Evolutionary conservation across 2,113 vertebrate genomes (phyloP), one percentile per base, ranked within the genome.

Genomic region (Ciconia stormi): DNA sequence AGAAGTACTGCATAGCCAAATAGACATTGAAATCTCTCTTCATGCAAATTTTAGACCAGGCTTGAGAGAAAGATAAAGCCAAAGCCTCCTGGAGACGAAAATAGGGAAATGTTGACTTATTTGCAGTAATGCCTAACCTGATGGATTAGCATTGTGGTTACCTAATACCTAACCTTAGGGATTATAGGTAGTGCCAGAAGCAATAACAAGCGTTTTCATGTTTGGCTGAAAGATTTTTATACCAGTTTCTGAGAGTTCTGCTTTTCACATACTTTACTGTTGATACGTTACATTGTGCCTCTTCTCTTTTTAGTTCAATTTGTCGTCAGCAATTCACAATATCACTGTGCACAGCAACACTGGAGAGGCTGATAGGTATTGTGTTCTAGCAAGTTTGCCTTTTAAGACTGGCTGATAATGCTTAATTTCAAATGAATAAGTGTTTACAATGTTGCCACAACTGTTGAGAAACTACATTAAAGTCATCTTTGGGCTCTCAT

Each of bases 61-160:
- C 61, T 90, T 89, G 71, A 95, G 92, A 88, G 83, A 74, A 79
- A 59, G 53, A 87, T 69, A 82, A 96, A 97, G 56, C 78, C 66
- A 87, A 82, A 84, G 53, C 72, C 90, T 42, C 53, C 65, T 91
- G 72, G 72, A 91, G 80, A 59, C 52, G 42, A 87, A 94, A 90
- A 87, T 0, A 77, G 88, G 89, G 79, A 70, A 83, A 65, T 56
- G 52, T 34, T 89, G 56, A 36, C 6, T 96, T 59, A 55, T 1
- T 44, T 52, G 73, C 73, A 79, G 32, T 59, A 58, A 81, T 42
- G 63, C 58, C 76, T 62, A 72, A 73, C 18, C 16, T 62, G 36
- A 46, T 67, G 66, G 40, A 44, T 87, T 72, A 95, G 42, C n/a
- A 29, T 7, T n/a, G 14, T 62, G 32, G 34, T 53, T 92, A 36